phyloP scores from a whole-genome alignment of 2,113 vertebrate species.

The Archilochus colubris region DNA sequence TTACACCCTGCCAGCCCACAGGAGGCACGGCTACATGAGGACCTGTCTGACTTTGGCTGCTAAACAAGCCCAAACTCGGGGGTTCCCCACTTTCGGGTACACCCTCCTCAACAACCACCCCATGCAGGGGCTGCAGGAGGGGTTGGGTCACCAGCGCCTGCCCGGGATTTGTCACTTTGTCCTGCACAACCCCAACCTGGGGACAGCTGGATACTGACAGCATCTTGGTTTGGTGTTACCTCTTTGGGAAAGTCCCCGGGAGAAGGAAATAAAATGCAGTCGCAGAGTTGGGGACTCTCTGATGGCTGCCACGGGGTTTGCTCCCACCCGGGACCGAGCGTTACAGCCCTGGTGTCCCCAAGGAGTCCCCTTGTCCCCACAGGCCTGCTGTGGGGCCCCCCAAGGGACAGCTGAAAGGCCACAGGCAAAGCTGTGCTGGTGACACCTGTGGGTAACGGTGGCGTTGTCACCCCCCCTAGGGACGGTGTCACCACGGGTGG shows the following conservation, averaged over 20 bases:
- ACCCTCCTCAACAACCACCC: neutral
- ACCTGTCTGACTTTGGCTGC: neutral
- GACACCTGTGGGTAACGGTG: too few species aligned
- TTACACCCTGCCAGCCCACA: neutral
- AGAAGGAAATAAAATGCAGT: too few species aligned
- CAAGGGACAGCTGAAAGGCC: too few species aligned
- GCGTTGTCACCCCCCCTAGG: neutral
- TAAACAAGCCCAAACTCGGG: fast-evolving
- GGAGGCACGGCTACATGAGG: neutral
- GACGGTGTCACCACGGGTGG: neutral
- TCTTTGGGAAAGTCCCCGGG: neutral
- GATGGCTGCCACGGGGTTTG: neutral
- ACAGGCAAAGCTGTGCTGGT: too few species aligned
- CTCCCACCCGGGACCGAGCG: fast-evolving
- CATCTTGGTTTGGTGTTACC: too few species aligned
- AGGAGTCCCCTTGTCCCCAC: too few species aligned
- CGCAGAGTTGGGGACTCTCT: neutral
- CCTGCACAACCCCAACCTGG: slow-evolving; percentile 6
- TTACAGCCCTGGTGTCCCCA: neutral
- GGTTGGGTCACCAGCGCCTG: neutral
- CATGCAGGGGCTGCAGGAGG: slow-evolving; percentile 31
- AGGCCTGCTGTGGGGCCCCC: too few species aligned
- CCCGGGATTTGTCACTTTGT: neutral
- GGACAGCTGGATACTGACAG: neutral
- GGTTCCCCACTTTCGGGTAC: neutral